Evolutionary conservation across 2,113 vertebrate genomes (phyloP).

Genomic region (Thamnophis sirtalis): DNA sequence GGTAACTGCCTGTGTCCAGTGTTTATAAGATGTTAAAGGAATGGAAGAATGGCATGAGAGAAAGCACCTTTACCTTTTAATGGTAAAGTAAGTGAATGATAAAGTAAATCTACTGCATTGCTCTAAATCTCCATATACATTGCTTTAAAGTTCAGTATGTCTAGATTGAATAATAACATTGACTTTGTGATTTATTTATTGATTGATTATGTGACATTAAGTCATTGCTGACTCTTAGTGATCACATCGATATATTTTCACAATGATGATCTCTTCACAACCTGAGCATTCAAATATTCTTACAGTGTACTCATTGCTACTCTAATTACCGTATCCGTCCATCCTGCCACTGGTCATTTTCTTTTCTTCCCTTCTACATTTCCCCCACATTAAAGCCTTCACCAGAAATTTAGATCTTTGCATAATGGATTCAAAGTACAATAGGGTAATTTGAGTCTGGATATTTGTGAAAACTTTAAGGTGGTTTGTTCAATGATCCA

Average conservation of each 20-base stretch:
- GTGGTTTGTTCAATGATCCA: not conserved
- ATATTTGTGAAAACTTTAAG: not conserved
- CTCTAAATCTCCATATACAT: not conserved
- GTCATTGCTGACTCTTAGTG: not conserved
- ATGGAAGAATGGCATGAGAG: accelerated
- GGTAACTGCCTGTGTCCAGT: not conserved
- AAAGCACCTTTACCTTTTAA: not conserved
- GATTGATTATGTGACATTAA: not conserved
- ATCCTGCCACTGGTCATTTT: not conserved
- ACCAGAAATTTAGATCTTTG: not conserved
- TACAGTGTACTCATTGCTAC: not conserved
- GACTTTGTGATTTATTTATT: not conserved
- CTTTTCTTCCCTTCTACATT: not conserved
- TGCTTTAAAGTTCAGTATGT: not conserved
- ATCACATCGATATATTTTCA: not conserved
- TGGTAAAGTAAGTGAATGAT: not conserved
- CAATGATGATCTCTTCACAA: not conserved
- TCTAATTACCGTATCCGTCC: not conserved
- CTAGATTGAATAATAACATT: not conserved
- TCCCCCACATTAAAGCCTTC: not conserved
- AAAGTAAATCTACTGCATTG: not conserved
- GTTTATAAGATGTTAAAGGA: not conserved
- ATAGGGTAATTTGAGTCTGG: not conserved
- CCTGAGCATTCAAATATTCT: not conserved
- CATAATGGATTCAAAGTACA: not conserved